Base-by-base conservation (phyloP, 2,888 invertebrate genomes). In the Eumacrocentrus americanus region DNA sequence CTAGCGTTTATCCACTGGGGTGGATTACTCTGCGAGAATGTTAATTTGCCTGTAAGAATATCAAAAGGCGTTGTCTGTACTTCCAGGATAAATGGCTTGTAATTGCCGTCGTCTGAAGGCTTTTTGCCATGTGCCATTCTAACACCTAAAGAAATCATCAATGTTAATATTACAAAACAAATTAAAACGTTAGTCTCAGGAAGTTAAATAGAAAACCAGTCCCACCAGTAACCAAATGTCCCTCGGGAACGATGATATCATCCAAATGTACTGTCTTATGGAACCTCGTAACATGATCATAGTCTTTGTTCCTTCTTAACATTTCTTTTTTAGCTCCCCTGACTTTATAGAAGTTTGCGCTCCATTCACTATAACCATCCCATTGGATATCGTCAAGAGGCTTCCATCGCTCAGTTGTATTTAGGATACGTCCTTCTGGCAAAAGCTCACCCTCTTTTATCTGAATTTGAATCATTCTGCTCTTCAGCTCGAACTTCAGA, bases 71-170 rank as follows among this genome's bases (percentile, higher is more conserved):
- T 29, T 29, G 29, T 9, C 9, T 29, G 29, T 9, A 29, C 29
- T 9, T 29, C 29, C 5, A 29, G 4, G 5, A 29, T 29, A 29
- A 29, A 29, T 29, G 29, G 29, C 29, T 29, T 29, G 9, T 29
- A 29, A 29, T 29, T 29, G 4, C 29, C 29, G 9, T 29, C 9
- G 29, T 6, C 9, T 6, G 29, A 29, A 6, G 4, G 5, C 4
- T 6, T 29, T n/a, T n/a, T n/a, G 3, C 12, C 11, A 4, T 48
- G 48, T n/a, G 3, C 11, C 11, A 50, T 12, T 34, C 50, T 25
- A 34, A 50, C 50, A 1, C 50, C 50, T n/a, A n/a, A n/a, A 23
- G 50, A 29, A 50, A 50, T 50, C 6, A 48, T 25, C 14, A 12
- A 14, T 25, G 3, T 47, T 12, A 12, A 25, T 23, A 11, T 25